These are phyloP conservation scores for Cyprinodon diabolis DNA, from an alignment of 2,797 vertebrate species.

Conservation along the genomic window DNA sequence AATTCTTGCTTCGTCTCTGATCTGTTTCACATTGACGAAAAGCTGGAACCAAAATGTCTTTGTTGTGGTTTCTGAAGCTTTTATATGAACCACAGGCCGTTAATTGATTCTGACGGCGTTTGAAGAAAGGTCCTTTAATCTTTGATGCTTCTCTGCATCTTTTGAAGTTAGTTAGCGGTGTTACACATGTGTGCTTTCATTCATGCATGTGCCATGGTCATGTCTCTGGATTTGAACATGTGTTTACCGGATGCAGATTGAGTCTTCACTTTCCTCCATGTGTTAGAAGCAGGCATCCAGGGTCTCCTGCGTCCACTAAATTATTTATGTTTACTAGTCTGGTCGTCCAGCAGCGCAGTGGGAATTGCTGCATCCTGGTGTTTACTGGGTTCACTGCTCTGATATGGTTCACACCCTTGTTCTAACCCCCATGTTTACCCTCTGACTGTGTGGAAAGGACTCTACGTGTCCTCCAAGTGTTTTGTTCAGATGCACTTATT, in stretches of 20 bases:
- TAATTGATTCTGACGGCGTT: constrained; percentile 31
- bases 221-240: not conserved
- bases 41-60: constrained; percentile 43
- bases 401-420: constrained; percentile 19
- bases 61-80: constrained; percentile 49
- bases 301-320: not conserved
- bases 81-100: constrained; percentile 43
- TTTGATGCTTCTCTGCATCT: constrained; percentile 40
- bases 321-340: constrained; percentile 17
- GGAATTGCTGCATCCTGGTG: constrained; percentile 39
- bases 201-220: constrained; percentile 2
- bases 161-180: constrained; percentile 35
- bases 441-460: not conserved
- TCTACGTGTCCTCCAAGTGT: not conserved
- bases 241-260: constrained; percentile 1
- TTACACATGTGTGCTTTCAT: constrained; percentile 7
- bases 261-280: constrained; percentile 17
- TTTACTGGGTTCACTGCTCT: constrained; percentile 19
- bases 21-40: constrained; percentile 27
- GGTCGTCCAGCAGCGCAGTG: constrained; percentile 28
- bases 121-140: constrained; percentile 29
- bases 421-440: not conserved
- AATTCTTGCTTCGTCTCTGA: constrained; percentile 14
- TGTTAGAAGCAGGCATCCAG: not conserved
- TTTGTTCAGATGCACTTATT: not conserved